These are phyloP conservation scores for Nemapogon koenigi DNA, from an alignment of 2,888 invertebrate species.

Conservation along the genomic window DNA sequence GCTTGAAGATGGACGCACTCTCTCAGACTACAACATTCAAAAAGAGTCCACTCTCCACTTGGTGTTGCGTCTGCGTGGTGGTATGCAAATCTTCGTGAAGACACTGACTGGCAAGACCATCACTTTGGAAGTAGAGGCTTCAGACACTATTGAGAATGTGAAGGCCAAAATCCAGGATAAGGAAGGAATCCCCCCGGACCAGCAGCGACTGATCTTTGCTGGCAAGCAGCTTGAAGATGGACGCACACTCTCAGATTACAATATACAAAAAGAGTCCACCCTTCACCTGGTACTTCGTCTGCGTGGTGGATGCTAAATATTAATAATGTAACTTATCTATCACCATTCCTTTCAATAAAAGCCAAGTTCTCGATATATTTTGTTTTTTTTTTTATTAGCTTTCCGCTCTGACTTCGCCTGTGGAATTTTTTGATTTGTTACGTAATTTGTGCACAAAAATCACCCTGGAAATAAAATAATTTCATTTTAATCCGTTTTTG, in stretches of 20 bases:
- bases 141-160: conserved; percentile 17
- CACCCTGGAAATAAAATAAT: too few species aligned
- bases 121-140: conserved; percentile 15
- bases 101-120: conserved; percentile 17
- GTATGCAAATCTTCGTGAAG: conserved; percentile 18
- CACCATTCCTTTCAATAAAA: conserved; percentile 1
- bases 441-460: too few species aligned
- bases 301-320: conserved; percentile 41
- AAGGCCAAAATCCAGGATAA: conserved; percentile 18
- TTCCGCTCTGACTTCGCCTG: too few species aligned
- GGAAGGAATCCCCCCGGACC: conserved; percentile 17
- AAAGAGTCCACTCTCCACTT: conserved; percentile 18
- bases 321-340: conserved; percentile 2
- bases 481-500: too few species aligned
- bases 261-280: conserved; percentile 35
- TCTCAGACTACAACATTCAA: conserved; percentile 18
- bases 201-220: conserved; percentile 16
- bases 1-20: conserved; percentile 17
- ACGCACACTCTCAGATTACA: conserved; percentile 17
- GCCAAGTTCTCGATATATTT: too few species aligned
- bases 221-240: conserved; percentile 18
- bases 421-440: too few species aligned
- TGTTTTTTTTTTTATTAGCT: too few species aligned
- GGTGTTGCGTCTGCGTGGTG: conserved; percentile 16
- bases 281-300: conserved; percentile 65